A percentile compares a stretch with the other conserved stretches of the same genome.
These are phyloP conservation scores for Zosterops japonicus DNA, from an alignment of 2,113 vertebrate species.

Conservation along the genomic window DNA sequence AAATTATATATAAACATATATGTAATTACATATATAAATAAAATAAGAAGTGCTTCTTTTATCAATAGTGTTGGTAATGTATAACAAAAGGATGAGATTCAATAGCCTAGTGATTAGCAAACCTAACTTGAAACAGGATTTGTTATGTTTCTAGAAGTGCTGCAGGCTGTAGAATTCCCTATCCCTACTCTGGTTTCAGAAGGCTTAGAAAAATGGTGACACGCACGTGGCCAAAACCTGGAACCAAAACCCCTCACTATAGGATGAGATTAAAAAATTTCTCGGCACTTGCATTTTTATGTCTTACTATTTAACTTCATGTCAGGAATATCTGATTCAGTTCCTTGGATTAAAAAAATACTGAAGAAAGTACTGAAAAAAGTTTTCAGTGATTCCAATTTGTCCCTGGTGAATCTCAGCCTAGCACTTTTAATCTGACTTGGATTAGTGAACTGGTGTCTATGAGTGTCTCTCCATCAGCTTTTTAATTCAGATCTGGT, in stretches of 20 bases:
- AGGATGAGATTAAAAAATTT: background rate
- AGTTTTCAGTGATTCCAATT: background rate
- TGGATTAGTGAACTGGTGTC: background rate
- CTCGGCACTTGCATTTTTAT: background rate
- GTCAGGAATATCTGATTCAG: background rate
- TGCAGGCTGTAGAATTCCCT: background rate
- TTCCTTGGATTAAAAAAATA: background rate
- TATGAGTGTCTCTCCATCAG: accelerated
- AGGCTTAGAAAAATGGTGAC: background rate
- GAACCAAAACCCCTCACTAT: background rate
- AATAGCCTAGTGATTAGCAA: background rate
- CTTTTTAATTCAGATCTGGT: background rate
- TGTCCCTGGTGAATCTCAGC: background rate
- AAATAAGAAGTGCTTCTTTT: background rate
- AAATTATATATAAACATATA: background rate
- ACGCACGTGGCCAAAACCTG: background rate
- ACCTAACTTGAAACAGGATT: background rate
- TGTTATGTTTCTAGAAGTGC: background rate
- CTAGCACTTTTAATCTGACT: background rate
- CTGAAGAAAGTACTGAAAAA: background rate
- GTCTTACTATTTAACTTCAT: background rate
- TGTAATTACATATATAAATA: background rate
- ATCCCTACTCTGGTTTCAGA: background rate
- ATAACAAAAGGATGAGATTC: background rate
- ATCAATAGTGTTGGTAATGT: background rate